Evolutionary conservation across 2,888 invertebrate species (phyloP).

Genomic region (Drosophila ochracea): DNA sequence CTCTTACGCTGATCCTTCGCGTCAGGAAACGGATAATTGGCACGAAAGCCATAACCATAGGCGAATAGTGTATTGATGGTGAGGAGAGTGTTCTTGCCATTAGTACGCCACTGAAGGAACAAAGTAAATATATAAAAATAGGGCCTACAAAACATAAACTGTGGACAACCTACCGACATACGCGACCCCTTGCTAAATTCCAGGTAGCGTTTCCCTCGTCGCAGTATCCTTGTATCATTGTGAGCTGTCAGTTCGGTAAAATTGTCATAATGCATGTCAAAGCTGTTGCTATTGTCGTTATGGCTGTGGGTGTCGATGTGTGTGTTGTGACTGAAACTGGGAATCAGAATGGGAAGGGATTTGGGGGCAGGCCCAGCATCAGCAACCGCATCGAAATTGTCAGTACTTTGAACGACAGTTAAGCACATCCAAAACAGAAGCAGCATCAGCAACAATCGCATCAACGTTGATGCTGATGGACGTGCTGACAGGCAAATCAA

Average conservation of each 20-base stretch:
- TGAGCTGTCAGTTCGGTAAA: constrained; percentile 32
- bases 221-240: constrained; percentile 57
- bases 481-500: constrained; percentile 26
- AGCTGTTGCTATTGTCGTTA: constrained; percentile 25
- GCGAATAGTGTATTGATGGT: constrained; percentile 89
- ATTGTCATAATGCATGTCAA: constrained; percentile 49
- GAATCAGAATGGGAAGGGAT: neutral
- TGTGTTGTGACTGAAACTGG: constrained; percentile 8
- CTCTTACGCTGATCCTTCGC: constrained; percentile 85
- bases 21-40: constrained; percentile 87
- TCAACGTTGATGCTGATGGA: constrained; percentile 22
- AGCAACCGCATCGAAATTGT: constrained; percentile 38
- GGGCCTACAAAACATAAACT: neutral
- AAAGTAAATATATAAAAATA: neutral
- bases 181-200: constrained; percentile 82
- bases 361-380: constrained; percentile 15
- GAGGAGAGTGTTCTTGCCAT: constrained; percentile 89
- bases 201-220: constrained; percentile 83
- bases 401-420: constrained; percentile 47
- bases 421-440: constrained; percentile 38
- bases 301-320: constrained; percentile 9
- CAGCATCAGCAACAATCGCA: constrained; percentile 37
- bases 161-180: constrained; percentile 82
- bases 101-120: constrained; percentile 88
- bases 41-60: constrained; percentile 90